phyloP scores from a whole-genome alignment of 2,888 invertebrate species.

The Sesia apiformis region DNA sequence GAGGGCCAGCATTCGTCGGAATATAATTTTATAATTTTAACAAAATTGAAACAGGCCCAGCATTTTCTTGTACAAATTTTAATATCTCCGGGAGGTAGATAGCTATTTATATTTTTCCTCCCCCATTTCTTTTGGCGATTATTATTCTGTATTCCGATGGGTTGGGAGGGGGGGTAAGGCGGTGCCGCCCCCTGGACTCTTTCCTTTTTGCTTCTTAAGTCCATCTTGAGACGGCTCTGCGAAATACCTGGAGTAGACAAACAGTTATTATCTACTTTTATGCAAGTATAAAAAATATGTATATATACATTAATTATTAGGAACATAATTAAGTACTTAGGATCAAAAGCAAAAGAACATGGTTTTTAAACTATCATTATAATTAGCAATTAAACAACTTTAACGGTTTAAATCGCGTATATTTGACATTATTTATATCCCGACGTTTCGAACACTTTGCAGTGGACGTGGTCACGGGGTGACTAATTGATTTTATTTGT shows the following conservation, averaged over 20 bases:
- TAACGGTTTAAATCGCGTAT: too few relatives aligned
- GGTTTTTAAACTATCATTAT: too few relatives aligned
- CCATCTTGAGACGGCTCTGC: slow-evolving; percentile 64
- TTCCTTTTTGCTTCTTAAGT: slow-evolving; percentile 76
- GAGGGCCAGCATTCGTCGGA: slow-evolving; percentile 9
- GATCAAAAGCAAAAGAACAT: too few relatives aligned
- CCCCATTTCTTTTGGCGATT: slow-evolving; percentile 71
- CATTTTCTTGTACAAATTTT: slow-evolving; percentile 65
- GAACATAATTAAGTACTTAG: too few relatives aligned
- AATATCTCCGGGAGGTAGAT: slow-evolving; percentile 52
- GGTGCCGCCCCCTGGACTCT: slow-evolving; percentile 60
- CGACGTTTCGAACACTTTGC: too few relatives aligned
- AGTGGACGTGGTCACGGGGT: too few relatives aligned
- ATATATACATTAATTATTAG: too few relatives aligned
- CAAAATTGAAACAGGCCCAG: slow-evolving; percentile 50
- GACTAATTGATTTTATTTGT: too few relatives aligned
- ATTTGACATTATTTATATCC: too few relatives aligned
- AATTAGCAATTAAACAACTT: too few relatives aligned
- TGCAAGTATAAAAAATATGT: too few relatives aligned
- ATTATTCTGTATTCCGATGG: slow-evolving; percentile 73
- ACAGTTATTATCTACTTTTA: too few relatives aligned
- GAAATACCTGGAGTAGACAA: slow-evolving; percentile 26
- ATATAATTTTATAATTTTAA: slow-evolving; percentile 55
- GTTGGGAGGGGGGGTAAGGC: slow-evolving; percentile 27
- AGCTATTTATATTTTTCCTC: slow-evolving; percentile 73